Evolutionary conservation across 2,113 vertebrate species (phyloP).

Genomic region (Serilophus lunatus): DNA sequence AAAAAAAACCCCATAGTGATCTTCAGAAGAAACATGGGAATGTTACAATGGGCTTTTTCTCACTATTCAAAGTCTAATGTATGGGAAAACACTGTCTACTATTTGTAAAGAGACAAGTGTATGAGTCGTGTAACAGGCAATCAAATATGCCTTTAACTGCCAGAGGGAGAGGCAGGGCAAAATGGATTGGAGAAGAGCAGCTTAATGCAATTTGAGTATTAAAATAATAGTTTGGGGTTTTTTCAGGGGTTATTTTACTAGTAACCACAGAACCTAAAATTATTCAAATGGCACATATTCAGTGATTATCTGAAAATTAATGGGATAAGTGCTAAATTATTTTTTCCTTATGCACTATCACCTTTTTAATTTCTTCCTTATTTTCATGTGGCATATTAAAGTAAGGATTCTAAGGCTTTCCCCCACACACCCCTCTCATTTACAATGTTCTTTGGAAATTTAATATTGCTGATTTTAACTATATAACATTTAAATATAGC

Average conservation of each 20-base stretch:
- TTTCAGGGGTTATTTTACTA: background rate
- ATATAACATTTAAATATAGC: background rate
- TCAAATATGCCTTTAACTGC: background rate
- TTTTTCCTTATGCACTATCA: background rate
- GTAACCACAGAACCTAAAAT: background rate
- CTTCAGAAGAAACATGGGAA: conserved; percentile 18
- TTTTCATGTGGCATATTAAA: background rate
- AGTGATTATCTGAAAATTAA: background rate
- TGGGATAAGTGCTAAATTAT: background rate
- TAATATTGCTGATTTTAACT: background rate
- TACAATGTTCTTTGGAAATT: background rate
- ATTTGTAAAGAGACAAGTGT: background rate
- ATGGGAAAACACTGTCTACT: conserved; percentile 5
- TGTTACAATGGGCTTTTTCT: background rate
- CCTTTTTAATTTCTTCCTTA: background rate
- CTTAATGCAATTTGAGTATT: background rate
- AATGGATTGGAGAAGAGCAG: background rate
- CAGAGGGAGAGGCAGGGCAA: background rate
- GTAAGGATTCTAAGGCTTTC: background rate
- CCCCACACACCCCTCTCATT: fast-evolving
- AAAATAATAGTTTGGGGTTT: fast-evolving
- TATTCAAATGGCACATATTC: background rate
- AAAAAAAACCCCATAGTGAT: background rate
- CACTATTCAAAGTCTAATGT: background rate
- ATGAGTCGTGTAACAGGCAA: background rate